Evolutionary conservation across 2,113 vertebrate genomes (phyloP).

Genomic region (Syngnathoides biaculeatus): DNA sequence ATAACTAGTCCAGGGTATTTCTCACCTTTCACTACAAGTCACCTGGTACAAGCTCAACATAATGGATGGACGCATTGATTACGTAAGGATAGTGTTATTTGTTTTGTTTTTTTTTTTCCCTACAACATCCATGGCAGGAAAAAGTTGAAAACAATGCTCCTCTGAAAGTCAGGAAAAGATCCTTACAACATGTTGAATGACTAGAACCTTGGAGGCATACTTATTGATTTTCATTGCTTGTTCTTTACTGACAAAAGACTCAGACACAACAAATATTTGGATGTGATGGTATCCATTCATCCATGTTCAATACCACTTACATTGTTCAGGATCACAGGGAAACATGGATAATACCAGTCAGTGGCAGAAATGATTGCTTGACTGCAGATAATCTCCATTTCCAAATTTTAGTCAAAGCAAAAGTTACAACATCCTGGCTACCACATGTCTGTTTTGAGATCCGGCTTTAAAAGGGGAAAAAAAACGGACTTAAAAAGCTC

Average conservation of each 20-base stretch:
- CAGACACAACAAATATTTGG: constrained; percentile 13
- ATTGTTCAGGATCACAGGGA: not conserved
- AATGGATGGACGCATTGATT: not conserved
- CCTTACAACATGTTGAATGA: constrained; percentile 16
- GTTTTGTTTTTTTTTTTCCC: constrained; percentile 2
- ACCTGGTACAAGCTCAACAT: not conserved
- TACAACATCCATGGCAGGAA: not conserved
- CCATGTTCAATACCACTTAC: not conserved
- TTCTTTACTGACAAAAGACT: constrained; percentile 18
- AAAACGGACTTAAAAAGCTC: not conserved
- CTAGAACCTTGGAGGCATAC: constrained; percentile 7
- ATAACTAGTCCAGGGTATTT: not conserved
- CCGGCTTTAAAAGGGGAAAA: constrained; percentile 14
- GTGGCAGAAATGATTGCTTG: not conserved
- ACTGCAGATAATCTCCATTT: constrained; percentile 8
- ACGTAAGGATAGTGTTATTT: not conserved
- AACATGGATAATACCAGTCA: not conserved
- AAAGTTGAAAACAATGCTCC: constrained; percentile 1
- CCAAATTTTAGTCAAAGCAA: not conserved
- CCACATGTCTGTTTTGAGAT: constrained; percentile 21
- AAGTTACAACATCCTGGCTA: not conserved
- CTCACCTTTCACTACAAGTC: not conserved
- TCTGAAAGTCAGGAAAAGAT: constrained; percentile 7
- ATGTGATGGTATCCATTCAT: not conserved
- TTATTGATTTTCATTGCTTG: constrained; percentile 21